Evolutionary conservation across 2,888 invertebrate genomes (phyloP).

Genomic region (Athripsodes cinereus): DNA sequence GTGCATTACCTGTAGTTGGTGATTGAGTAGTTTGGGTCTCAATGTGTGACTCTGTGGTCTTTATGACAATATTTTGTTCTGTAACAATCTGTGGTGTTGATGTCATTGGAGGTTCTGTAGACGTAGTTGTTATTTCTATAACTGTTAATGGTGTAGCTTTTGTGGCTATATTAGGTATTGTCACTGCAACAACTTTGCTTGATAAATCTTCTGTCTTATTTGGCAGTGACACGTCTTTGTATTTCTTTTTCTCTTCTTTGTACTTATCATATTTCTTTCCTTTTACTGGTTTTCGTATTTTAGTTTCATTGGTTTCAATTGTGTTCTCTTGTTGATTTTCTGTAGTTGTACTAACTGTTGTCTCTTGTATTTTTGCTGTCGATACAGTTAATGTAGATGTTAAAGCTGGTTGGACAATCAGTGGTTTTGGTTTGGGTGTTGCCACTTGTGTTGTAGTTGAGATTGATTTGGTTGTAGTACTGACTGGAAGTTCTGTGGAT

Average conservation of each 20-base stretch:
- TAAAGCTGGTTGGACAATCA: slow-evolving; percentile 13
- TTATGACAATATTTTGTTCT: neutral
- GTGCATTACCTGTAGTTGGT: neutral
- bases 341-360: slow-evolving; percentile 8
- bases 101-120: neutral
- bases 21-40: neutral
- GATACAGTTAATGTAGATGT: slow-evolving; percentile 31
- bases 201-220: neutral
- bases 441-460: neutral
- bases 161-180: slow-evolving; percentile 15
- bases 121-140: slow-evolving; percentile 24
- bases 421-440: slow-evolving; percentile 4
- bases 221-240: slow-evolving; percentile 15
- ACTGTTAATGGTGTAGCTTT: slow-evolving; percentile 14
- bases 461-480: neutral
- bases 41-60: neutral
- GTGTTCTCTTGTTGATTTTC: slow-evolving; percentile 14
- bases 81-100: neutral
- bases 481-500: neutral
- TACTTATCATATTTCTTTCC: slow-evolving; percentile 27
- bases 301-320: slow-evolving; percentile 4
- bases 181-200: slow-evolving; percentile 22
- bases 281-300: slow-evolving; percentile 23
- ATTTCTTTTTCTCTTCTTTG: slow-evolving; percentile 28
- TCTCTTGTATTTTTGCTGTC: slow-evolving; percentile 24